Evolutionary conservation across 2,113 vertebrate genomes (phyloP).

Genomic region (Brachypodius melanocephalos): DNA sequence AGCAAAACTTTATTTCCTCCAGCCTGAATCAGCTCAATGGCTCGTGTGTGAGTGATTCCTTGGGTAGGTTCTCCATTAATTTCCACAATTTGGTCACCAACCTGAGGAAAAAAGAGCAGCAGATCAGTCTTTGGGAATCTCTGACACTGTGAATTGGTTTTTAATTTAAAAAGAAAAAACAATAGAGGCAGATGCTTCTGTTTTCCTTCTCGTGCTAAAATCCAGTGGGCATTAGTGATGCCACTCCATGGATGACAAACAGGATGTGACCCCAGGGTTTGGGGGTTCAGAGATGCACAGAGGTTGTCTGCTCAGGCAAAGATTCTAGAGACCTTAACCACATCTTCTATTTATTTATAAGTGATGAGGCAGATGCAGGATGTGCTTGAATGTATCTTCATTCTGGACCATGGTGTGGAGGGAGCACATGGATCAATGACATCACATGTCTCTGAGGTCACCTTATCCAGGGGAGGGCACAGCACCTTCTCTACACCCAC

Average conservation of each 20-base stretch:
- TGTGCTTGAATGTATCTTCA: not conserved
- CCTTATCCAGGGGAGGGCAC: not conserved
- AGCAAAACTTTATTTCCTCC: constrained; percentile 93
- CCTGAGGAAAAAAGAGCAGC: constrained; percentile 72
- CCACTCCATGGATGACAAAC: rapidly evolving
- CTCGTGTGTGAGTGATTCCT: constrained; percentile 96
- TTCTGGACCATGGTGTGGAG: rapidly evolving
- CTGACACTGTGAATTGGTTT: not conserved
- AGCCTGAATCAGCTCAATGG: constrained; percentile 96
- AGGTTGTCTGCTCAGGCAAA: not conserved
- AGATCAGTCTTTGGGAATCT: not conserved
- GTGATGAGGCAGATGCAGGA: not conserved
- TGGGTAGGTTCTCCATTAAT: constrained; percentile 97
- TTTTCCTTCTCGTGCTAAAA: not conserved
- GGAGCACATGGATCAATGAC: not conserved
- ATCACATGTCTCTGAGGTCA: not conserved
- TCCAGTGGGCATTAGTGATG: not conserved
- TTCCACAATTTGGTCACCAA: constrained; percentile 98
- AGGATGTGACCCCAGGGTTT: rapidly evolving
- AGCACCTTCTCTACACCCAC: not conserved
- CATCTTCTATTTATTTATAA: not conserved
- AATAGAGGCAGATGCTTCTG: not conserved
- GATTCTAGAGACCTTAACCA: not conserved
- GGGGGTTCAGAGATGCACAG: not conserved
- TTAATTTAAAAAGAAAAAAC: not conserved